Percentiles rank a stretch among this genome's conserved stretches.
Evolutionary conservation across 2,888 invertebrate genomes (phyloP).

Genomic region (Polydrusus pterygomalis): DNA sequence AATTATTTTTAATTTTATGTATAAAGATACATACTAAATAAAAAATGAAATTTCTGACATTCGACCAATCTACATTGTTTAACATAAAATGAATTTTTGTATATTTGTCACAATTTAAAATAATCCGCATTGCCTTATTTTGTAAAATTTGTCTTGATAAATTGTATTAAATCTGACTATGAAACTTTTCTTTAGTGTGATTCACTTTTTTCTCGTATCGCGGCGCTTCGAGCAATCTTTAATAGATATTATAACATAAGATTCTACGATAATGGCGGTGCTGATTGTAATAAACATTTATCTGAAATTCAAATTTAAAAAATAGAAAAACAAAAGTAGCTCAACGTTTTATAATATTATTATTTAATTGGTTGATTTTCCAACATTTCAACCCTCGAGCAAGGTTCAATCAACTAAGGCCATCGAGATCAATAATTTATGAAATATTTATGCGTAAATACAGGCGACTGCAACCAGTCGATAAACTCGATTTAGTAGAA

Average conservation of each 20-base stretch:
- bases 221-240: neutral
- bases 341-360: constrained; percentile 8
- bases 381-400: constrained; percentile 32
- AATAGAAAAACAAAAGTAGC: neutral
- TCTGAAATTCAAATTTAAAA: constrained; percentile 7
- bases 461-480: constrained; percentile 46
- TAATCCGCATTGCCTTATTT: too few relatives aligned
- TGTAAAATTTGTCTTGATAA: too few relatives aligned
- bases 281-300: constrained; percentile 13
- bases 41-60: too few relatives aligned
- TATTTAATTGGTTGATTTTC: constrained; percentile 23
- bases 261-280: neutral
- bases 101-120: too few relatives aligned
- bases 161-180: too few relatives aligned
- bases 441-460: constrained; percentile 49
- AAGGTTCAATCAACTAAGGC: constrained; percentile 42
- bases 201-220: neutral
- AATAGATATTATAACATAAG: neutral
- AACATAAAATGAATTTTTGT: too few relatives aligned
- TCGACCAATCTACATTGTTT: too few relatives aligned
- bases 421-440: constrained; percentile 47
- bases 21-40: too few relatives aligned
- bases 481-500: constrained; percentile 53
- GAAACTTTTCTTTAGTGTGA: too few relatives aligned
- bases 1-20: too few relatives aligned